Conservation (phyloP, 2,888 invertebrate genomes). For the Amphipoea lucens region DNA sequence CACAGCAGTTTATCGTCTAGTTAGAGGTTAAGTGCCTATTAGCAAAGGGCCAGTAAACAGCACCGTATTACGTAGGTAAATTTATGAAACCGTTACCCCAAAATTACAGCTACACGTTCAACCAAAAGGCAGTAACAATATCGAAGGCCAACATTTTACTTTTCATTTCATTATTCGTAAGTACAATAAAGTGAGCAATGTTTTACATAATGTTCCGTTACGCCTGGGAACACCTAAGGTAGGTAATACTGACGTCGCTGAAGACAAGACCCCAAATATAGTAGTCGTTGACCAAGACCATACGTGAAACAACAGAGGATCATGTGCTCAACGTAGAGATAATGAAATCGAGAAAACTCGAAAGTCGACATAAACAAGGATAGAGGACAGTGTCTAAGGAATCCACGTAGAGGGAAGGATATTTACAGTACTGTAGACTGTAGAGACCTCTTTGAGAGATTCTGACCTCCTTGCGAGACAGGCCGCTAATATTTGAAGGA, state of each 20-base stretch:
- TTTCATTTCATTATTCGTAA: slow-evolving; percentile 47
- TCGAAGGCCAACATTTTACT: slow-evolving; percentile 58
- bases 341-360: not conserved
- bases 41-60: slow-evolving; percentile 19
- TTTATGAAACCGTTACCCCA: slow-evolving; percentile 30
- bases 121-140: slow-evolving; percentile 25
- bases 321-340: not conserved
- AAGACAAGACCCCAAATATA: slow-evolving; percentile 3
- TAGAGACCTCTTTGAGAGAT: too few species aligned
- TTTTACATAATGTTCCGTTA: slow-evolving; percentile 53
- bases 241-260: slow-evolving; percentile 4
- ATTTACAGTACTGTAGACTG: not conserved
- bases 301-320: not conserved
- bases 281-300: not conserved
- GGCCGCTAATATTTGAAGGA: too few species aligned
- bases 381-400: not conserved
- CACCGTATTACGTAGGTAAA: slow-evolving; percentile 4
- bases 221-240: slow-evolving; percentile 30
- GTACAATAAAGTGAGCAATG: slow-evolving; percentile 44
- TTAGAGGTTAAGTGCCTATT: slow-evolving; percentile 13
- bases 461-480: too few species aligned
- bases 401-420: not conserved
- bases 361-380: not conserved
- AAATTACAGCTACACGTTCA: slow-evolving; percentile 19
- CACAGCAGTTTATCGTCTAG: slow-evolving; percentile 7